Evolutionary conservation across 1,140 invertebrate species (phyloP), one percentile per base, ranked within the genome.

Genomic region (Pararge aegeria): DNA sequence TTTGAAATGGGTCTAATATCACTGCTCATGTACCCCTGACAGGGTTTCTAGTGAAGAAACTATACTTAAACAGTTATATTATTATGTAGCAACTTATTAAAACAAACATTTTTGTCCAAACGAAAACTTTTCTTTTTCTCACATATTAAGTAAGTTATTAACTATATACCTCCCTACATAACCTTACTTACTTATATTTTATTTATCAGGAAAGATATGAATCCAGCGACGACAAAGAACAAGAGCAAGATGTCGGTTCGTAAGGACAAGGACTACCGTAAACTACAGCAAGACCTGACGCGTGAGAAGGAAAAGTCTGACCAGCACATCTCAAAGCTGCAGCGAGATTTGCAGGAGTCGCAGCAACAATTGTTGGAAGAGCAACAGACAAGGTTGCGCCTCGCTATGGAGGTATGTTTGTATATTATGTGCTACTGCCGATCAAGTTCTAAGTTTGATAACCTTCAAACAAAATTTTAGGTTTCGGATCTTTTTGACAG

Each of bases 241-340:
- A 97, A 96, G 88, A 93, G 90, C 73, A 95, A 95, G 91, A 90
- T 93, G 64, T 94, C 94, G 0, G 94, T 94, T 0, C 96, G 97
- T 73, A 98, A 98, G 76, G 98, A 99, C 77, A 98, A 98, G 84
- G 98, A 99, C 86, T 96, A 96, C 85, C 93, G 97, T 59, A 97
- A 97, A 80, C 88, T 99, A 62, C 97, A 99, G 85, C 97, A 98
- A 81, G 98, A 99, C 83, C 90, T 99, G n/a, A 97, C 95, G 1
- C 94, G 96, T 79, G 97, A 98, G 86, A 94, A 95, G 71, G 97
- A 98, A 74, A 98, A 98, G 82, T 98, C 95, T 78, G 95, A 94
- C 80, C 96, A 98, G 78, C 92, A 96, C 89, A 93, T 95, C 24
- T 91, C 93, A 30, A 97, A 97, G 84, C 94, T 94, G 76, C 95